A percentile compares a stretch with the other conserved stretches of the same genome.
phyloP scores from a whole-genome alignment of 2,113 vertebrate species.

The Neolamprologus variostigma region DNA sequence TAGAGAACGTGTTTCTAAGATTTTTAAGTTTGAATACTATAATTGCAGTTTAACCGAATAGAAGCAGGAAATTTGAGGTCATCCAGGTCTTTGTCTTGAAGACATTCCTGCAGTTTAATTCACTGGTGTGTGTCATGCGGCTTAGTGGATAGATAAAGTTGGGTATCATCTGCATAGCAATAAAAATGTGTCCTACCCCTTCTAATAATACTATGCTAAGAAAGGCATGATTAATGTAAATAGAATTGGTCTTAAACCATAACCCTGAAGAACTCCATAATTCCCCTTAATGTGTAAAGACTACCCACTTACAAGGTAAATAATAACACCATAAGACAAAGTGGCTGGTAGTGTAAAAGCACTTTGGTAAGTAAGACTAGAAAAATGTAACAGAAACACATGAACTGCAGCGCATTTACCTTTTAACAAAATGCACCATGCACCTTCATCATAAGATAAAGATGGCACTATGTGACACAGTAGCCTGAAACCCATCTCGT shows the following conservation, averaged over 20 bases:
- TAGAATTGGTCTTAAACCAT: neutral
- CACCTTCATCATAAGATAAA: neutral
- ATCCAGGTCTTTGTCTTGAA: neutral
- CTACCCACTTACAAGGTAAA: neutral
- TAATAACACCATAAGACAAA: neutral
- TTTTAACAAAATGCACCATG: neutral
- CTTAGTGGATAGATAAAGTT: neutral
- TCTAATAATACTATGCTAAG: neutral
- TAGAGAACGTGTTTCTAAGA: neutral
- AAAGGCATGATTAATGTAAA: neutral
- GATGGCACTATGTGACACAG: neutral
- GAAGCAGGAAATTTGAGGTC: neutral
- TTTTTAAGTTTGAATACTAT: neutral
- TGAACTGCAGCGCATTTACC: neutral
- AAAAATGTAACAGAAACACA: neutral
- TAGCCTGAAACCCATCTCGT: neutral
- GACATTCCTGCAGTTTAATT: neutral
- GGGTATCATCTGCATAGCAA: neutral
- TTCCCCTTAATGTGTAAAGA: neutral
- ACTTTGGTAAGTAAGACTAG: neutral
- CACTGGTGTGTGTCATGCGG: neutral
- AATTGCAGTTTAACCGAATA: neutral
- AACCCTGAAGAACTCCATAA: neutral
- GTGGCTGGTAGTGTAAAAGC: neutral
- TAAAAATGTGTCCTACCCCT: neutral